Conservation (phyloP, 1,140 invertebrate species). For the Drosophila ogumai region DNA sequence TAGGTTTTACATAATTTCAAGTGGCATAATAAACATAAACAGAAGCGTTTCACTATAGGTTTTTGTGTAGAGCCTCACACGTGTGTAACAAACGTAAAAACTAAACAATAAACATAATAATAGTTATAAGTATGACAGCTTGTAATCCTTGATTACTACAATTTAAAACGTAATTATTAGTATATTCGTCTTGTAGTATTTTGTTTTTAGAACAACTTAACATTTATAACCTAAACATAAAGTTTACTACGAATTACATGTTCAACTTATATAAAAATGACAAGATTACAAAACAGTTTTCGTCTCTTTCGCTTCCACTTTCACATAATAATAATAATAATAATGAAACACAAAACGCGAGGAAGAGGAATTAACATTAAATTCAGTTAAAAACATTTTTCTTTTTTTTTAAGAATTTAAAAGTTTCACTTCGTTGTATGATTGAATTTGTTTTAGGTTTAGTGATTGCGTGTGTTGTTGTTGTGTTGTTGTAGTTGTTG, state of each 20-base stretch:
- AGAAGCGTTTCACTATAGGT: slow-evolving; percentile 45
- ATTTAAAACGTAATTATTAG: slow-evolving; percentile 17
- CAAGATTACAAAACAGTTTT: slow-evolving; percentile 56
- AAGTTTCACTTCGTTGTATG: slow-evolving; percentile 48
- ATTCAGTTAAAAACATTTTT: slow-evolving; percentile 34
- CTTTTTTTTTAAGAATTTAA: slow-evolving; percentile 23
- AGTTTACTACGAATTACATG: not conserved
- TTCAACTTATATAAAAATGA: slow-evolving; percentile 43
- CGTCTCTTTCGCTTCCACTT: slow-evolving; percentile 6
- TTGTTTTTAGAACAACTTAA: slow-evolving; percentile 25
- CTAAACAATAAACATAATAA: slow-evolving; percentile 45
- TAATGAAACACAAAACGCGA: slow-evolving; percentile 20
- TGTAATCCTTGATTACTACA: slow-evolving; percentile 25
- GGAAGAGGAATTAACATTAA: slow-evolving; percentile 9
- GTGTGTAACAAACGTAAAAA: slow-evolving; percentile 52
- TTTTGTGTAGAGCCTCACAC: slow-evolving; percentile 56
- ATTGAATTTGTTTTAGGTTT: slow-evolving; percentile 1
- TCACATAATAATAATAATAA: slow-evolving; percentile 5
- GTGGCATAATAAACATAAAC: slow-evolving; percentile 40
- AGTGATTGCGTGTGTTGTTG: slow-evolving; percentile 20
- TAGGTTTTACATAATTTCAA: slow-evolving; percentile 41
- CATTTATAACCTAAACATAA: slow-evolving; percentile 29
- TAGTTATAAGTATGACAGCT: slow-evolving; percentile 30
- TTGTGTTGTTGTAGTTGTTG: slow-evolving; percentile 10
- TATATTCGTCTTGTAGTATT: slow-evolving; percentile 13